A percentile compares a stretch with the other conserved stretches of the same genome.
Conservation (phyloP, 2,797 vertebrate genomes). For the Dendrocincla fuliginosa region DNA sequence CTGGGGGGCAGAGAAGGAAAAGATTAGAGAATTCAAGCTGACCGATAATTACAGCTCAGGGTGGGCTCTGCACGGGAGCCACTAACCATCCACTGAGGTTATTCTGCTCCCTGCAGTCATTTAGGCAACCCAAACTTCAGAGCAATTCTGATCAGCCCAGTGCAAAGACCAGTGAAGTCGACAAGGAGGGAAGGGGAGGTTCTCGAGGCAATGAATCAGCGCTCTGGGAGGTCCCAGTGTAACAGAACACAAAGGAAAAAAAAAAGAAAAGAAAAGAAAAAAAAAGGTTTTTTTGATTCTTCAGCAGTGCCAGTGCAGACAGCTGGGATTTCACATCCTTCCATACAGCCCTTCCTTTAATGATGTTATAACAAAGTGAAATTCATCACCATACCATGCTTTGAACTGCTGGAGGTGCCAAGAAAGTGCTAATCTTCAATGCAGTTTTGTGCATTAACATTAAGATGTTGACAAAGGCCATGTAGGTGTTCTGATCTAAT, state of each 20-base stretch:
- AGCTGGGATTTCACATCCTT: not conserved
- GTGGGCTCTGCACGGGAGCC: not conserved
- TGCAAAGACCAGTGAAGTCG: not conserved
- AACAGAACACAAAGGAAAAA: not conserved
- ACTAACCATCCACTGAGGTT: not conserved
- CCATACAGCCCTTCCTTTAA: not conserved
- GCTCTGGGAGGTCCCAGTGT: not conserved
- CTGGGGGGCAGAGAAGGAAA: not conserved
- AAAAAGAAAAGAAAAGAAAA: too few relatives aligned
- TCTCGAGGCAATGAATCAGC: not conserved
- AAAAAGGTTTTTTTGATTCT: not conserved
- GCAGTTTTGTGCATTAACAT: not conserved
- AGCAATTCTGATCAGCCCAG: not conserved
- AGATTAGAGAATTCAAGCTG: not conserved
- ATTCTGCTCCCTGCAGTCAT: not conserved
- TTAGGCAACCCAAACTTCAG: not conserved
- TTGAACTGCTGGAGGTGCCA: not conserved
- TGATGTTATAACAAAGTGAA: not conserved
- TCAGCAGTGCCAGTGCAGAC: not conserved
- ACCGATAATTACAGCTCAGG: conserved; percentile 32
- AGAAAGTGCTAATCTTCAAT: not conserved
- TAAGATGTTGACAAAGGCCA: not conserved
- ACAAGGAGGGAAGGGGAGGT: not conserved
- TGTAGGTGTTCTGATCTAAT: not conserved
- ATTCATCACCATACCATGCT: not conserved